Evolutionary conservation across 2,888 invertebrate genomes (phyloP).

Genomic region (Sinodicranocentrus sp.): DNA sequence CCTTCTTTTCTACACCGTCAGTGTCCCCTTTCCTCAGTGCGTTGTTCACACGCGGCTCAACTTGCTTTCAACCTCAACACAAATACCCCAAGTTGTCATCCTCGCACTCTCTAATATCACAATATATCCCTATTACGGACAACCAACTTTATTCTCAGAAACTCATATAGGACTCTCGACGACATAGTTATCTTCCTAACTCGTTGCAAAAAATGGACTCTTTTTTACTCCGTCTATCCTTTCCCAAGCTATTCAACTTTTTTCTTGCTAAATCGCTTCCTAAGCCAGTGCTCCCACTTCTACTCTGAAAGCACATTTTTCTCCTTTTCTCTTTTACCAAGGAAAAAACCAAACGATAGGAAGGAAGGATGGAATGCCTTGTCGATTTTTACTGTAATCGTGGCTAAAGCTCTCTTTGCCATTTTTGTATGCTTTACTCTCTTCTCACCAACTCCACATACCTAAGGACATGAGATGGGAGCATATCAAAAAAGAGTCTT

Average conservation of each 20-base stretch:
- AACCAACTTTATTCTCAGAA: no score
- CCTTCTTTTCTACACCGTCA: not conserved
- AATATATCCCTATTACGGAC: no score
- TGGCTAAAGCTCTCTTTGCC: conserved; percentile 41
- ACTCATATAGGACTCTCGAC: no score
- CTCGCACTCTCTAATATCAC: no score
- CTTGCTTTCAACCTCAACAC: conserved; percentile 21
- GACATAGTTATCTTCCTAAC: not conserved
- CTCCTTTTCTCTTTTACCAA: not conserved
- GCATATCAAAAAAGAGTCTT: conserved; percentile 7
- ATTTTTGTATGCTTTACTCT: not conserved
- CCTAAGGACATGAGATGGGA: not conserved
- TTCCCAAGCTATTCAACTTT: conserved; percentile 44
- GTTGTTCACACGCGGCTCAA: conserved; percentile 57
- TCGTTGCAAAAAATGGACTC: not conserved
- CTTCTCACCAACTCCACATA: not conserved
- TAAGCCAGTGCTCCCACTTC: conserved; percentile 38
- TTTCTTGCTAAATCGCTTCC: conserved; percentile 47
- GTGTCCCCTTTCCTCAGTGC: conserved; percentile 12
- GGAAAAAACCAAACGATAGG: conserved; percentile 7
- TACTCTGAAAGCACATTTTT: conserved; percentile 9
- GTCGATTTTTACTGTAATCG: conserved; percentile 60
- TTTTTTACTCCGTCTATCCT: not conserved
- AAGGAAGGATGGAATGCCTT: no score
- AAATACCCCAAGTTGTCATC: not conserved